Evolutionary conservation across 2,113 vertebrate species (phyloP), one percentile per base, ranked within the genome.

Genomic region (Turnix velox): DNA sequence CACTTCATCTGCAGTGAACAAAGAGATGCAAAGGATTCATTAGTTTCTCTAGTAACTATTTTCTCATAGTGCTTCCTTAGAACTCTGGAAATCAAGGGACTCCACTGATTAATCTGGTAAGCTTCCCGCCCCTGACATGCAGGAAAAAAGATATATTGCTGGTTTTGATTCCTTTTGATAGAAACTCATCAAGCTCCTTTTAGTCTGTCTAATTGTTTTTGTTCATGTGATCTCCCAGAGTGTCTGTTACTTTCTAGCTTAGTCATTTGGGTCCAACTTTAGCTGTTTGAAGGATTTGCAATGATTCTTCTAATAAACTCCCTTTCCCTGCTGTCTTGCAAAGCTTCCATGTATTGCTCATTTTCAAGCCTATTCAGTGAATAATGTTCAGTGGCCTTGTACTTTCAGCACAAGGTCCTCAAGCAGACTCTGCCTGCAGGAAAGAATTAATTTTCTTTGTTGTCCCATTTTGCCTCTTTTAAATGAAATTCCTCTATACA

Each of bases 281-380:
- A 72, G 57, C 62, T 90, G 16, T 76, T 85, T 72, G 87, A 92
- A 90, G 81, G 78, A 85, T 94, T 91, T 91, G 57, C 69, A 84
- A 45, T 84, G 92, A 78, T 82, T 92, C 72, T 90, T 88, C 90
- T 91, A 94, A 92, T 87, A 87, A 85, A 37, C 9, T 91, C 84
- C 37, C 62, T 94, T 95, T 89, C 82, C 94, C 94, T 51, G 8
- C 46, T 0, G 4, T 78, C 92, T 89, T 87, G 43, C 58, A 78
- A 93, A 93, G 74, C 58, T 48, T 57, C 62, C n/a, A 68, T 40
- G 31, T 85, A 79, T 82, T 61, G 85, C 40, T 62, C 49, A 46
- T 91, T 95, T 95, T 79, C 78, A 83, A 80, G 54, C 54, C 20
- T 73, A 12, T 54, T 94, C 62, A 52, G 85, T 85, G 81, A 91